Percentiles rank a stretch among this genome's conserved stretches.
These are phyloP conservation scores for Athene noctua DNA, from an alignment of 2,113 vertebrate species.

Conservation along the genomic window DNA sequence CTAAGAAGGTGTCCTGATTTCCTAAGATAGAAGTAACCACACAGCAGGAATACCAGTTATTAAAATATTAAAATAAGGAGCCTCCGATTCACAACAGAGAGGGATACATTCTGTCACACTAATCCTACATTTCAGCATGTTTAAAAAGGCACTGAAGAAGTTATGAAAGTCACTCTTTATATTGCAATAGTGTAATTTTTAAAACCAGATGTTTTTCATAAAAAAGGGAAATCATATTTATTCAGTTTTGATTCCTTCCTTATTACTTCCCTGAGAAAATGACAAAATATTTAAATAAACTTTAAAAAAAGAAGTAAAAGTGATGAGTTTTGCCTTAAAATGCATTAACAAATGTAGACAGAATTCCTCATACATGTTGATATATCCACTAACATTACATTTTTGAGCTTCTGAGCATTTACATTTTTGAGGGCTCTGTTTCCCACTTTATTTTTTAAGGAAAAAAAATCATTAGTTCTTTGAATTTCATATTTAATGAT, in stretches of 20 bases:
- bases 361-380: background rate
- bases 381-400: background rate
- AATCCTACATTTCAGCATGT: background rate
- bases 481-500: background rate
- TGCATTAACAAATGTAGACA: background rate
- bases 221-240: background rate
- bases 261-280: background rate
- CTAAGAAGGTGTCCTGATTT: background rate
- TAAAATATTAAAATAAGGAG: background rate
- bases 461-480: background rate
- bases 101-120: background rate
- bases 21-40: background rate
- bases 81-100: background rate
- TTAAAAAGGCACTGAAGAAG: background rate
- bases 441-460: too few species aligned
- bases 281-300: background rate
- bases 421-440: too few species aligned
- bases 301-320: background rate
- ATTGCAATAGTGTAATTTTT: background rate
- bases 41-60: background rate
- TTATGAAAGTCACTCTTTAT: background rate
- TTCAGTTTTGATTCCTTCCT: background rate
- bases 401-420: background rate
- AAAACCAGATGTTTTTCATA: background rate
- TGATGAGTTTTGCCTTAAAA: background rate